These are phyloP conservation scores for Sthenelais limicola DNA, from an alignment of 2,888 invertebrate species.

Conservation along the genomic window DNA sequence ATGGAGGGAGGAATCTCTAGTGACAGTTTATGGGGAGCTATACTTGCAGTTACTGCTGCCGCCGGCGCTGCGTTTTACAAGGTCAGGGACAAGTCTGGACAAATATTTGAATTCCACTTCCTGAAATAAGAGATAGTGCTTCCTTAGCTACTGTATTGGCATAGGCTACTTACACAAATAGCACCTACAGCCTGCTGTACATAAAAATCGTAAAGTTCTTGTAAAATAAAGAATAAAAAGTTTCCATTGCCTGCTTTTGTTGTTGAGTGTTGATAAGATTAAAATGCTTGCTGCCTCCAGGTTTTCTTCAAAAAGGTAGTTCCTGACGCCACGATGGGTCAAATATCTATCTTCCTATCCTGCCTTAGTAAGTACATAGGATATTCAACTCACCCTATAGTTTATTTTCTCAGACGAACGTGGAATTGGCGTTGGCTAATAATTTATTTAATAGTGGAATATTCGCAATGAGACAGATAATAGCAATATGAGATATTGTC, in stretches of 20 bases:
- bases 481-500: not conserved
- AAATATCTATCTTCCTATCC: slow-evolving; percentile 93
- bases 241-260: too few species aligned
- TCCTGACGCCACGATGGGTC: slow-evolving; percentile 92
- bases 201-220: too few species aligned
- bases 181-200: too few species aligned
- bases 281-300: too few species aligned
- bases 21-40: slow-evolving; percentile 87
- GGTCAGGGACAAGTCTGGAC: slow-evolving; percentile 75
- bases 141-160: too few species aligned
- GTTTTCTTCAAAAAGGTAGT: slow-evolving; percentile 95
- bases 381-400: slow-evolving; percentile 12
- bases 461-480: slow-evolving; percentile 1
- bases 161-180: too few species aligned
- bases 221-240: too few species aligned
- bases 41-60: slow-evolving; percentile 90
- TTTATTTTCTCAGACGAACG: not conserved
- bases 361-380: slow-evolving; percentile 77
- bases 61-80: slow-evolving; percentile 95
- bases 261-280: too few species aligned
- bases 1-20: slow-evolving; percentile 92
- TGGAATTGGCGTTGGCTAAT: not conserved
- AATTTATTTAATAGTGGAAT: not conserved
- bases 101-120: too few species aligned
- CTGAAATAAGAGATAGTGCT: too few species aligned